Evolutionary conservation across 2,888 invertebrate genomes (phyloP).

Genomic region (Machimus rusticus): DNA sequence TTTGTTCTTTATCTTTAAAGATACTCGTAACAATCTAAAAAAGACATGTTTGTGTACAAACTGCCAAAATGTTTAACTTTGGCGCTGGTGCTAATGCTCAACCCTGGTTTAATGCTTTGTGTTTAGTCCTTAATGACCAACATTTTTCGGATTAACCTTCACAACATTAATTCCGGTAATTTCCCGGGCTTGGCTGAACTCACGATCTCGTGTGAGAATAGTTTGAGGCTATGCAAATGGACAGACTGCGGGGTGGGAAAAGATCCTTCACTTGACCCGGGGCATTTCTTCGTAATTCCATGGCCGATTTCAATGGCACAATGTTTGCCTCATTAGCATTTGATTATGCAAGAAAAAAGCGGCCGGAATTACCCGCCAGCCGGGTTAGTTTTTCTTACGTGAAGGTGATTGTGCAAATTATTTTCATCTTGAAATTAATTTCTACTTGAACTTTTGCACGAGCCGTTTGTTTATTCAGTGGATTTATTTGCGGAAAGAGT

Average conservation of each 20-base stretch:
- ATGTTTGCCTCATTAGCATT: slow-evolving; percentile 29
- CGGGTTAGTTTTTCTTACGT: background rate
- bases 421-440: slow-evolving; percentile 7
- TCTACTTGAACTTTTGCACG: background rate
- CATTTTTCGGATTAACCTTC: background rate
- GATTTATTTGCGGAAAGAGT: background rate
- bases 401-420: slow-evolving; percentile 2
- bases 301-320: background rate
- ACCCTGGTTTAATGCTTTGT: background rate
- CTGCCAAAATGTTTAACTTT: background rate
- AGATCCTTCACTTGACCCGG: slow-evolving; percentile 4
- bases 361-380: background rate
- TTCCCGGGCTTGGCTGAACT: background rate
- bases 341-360: slow-evolving; percentile 4
- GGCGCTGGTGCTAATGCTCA: background rate
- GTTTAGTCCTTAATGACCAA: background rate
- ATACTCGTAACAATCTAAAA: background rate
- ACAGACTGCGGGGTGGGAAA: background rate
- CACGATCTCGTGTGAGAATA: background rate
- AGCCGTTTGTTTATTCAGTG: slow-evolving; percentile 9
- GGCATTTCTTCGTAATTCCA: background rate
- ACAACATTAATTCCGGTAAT: background rate
- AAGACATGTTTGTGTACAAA: background rate
- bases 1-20: background rate
- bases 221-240: slow-evolving; percentile 6